These are phyloP conservation scores for Chorisops tibialis DNA, from an alignment of 2,888 invertebrate species.

Conservation along the genomic window DNA sequence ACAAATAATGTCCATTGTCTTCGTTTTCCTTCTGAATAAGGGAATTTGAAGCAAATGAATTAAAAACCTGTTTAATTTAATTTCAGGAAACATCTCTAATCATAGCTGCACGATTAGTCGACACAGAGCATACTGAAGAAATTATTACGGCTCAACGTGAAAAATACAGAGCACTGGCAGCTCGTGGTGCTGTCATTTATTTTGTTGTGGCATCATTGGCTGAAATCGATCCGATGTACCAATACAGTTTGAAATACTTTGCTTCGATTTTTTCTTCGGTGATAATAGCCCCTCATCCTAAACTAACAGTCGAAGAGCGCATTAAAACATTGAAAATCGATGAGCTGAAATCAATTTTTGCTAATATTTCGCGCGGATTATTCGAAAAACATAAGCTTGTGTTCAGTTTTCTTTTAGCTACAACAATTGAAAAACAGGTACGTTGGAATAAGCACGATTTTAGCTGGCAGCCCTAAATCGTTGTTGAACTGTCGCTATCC, in stretches of 20 bases:
- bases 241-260: constrained; percentile 89
- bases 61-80: constrained; percentile 5
- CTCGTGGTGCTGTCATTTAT: constrained; percentile 83
- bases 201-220: constrained; percentile 86
- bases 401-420: constrained; percentile 79
- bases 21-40: not conserved
- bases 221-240: constrained; percentile 94
- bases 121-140: constrained; percentile 83
- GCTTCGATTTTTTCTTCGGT: constrained; percentile 74
- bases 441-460: not conserved
- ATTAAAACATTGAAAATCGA: constrained; percentile 68
- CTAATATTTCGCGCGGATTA: constrained; percentile 83
- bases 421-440: constrained; percentile 66
- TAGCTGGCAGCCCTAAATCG: too few relatives aligned
- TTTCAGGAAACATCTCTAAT: constrained; percentile 81
- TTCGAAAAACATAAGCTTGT: constrained; percentile 89
- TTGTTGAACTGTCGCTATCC: too few relatives aligned
- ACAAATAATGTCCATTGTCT: too few relatives aligned
- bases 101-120: constrained; percentile 80
- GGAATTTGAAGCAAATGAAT: not conserved
- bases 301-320: constrained; percentile 63
- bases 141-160: constrained; percentile 82
- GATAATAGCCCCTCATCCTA: constrained; percentile 71
- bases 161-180: constrained; percentile 80
- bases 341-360: constrained; percentile 78